Evolutionary conservation across 2,888 invertebrate species (phyloP).

Genomic region (Pristionchus fissidentatus): DNA sequence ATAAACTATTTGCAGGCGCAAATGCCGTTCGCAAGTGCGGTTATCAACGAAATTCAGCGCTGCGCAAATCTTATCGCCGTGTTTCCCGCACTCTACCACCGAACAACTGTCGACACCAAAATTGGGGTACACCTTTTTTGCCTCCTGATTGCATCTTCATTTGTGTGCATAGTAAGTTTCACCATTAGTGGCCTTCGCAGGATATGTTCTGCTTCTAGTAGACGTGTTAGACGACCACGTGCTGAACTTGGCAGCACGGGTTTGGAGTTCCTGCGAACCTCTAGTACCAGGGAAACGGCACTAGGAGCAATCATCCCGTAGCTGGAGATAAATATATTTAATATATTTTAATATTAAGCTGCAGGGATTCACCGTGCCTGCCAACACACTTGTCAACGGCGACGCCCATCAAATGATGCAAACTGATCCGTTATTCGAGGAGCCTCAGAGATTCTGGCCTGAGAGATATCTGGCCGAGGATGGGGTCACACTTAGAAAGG

Average conservation of each 20-base stretch:
- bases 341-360: too few species aligned
- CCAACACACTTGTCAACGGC: constrained; percentile 2
- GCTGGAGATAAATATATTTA: too few species aligned
- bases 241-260: too few species aligned
- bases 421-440: constrained; percentile 49
- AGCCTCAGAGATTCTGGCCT: constrained; percentile 58
- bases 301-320: too few species aligned
- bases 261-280: too few species aligned
- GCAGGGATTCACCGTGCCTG: constrained; percentile 3
- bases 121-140: too few species aligned
- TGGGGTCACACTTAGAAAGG: constrained; percentile 58
- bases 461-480: constrained; percentile 58
- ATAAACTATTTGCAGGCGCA: not conserved
- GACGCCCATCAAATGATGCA: constrained; percentile 8
- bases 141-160: too few species aligned
- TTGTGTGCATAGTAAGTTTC: too few species aligned
- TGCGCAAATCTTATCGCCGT: constrained; percentile 1
- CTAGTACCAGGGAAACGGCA: too few species aligned
- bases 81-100: not conserved
- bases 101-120: not conserved
- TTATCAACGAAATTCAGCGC: constrained; percentile 37
- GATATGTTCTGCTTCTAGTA: too few species aligned
- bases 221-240: too few species aligned
- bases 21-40: constrained; percentile 1
- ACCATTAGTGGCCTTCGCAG: too few species aligned